Percentiles rank a stretch among this genome's conserved stretches.
Conservation (phyloP, 2,888 invertebrate species). For the Proisotoma minuta region DNA sequence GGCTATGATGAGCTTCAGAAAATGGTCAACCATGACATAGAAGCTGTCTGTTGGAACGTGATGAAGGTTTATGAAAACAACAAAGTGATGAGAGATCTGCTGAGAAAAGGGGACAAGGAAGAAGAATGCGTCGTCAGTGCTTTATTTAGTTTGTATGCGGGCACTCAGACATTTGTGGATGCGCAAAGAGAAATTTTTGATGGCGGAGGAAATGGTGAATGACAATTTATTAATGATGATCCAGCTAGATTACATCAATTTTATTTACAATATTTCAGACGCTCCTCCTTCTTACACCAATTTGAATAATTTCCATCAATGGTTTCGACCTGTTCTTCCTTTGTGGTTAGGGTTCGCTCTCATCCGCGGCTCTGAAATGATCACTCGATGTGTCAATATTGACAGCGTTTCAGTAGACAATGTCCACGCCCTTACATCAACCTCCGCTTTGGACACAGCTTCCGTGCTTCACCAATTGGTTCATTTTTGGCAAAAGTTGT, state of each 20-base stretch:
- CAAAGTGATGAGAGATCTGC: slow-evolving; percentile 27
- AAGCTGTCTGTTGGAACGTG: slow-evolving; percentile 32
- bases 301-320: slow-evolving; percentile 34
- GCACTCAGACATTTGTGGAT: slow-evolving; percentile 38
- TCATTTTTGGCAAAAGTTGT: slow-evolving; percentile 40
- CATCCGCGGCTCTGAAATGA: slow-evolving; percentile 36
- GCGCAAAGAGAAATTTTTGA: slow-evolving; percentile 25
- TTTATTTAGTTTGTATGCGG: slow-evolving; percentile 37
- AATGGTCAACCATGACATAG: slow-evolving; percentile 45
- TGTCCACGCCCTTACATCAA: slow-evolving; percentile 30
- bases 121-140: slow-evolving; percentile 26
- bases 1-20: slow-evolving; percentile 45
- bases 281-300: slow-evolving; percentile 11
- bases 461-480: slow-evolving; percentile 35
- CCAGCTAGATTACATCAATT: not conserved
- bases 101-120: slow-evolving; percentile 26
- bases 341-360: slow-evolving; percentile 46
- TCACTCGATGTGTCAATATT: slow-evolving; percentile 36
- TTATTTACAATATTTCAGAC: not conserved
- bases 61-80: slow-evolving; percentile 28
- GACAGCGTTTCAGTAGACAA: slow-evolving; percentile 25
- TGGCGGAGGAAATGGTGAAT: not conserved
- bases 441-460: slow-evolving; percentile 42
- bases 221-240: not conserved
- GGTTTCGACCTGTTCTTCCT: slow-evolving; percentile 44